Evolutionary conservation across 2,888 invertebrate genomes (phyloP).

Genomic region (Pardosa pseudoannulata): DNA sequence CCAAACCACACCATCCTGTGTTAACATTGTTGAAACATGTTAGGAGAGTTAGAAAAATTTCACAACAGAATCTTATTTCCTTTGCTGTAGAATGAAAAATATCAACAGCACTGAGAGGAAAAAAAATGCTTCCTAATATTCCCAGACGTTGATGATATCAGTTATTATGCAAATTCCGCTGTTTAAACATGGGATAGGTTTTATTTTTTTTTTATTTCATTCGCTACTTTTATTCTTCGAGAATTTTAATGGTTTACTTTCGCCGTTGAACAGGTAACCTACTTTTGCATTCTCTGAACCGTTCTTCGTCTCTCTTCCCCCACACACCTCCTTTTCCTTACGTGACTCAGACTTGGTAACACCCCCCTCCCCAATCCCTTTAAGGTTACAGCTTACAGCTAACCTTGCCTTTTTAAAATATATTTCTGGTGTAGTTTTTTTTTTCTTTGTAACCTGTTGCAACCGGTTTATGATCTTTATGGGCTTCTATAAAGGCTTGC

Average conservation of each 20-base stretch:
- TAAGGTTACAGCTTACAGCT: not conserved
- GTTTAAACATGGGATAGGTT: not conserved
- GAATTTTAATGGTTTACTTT: conserved; percentile 29
- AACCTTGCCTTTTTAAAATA: not conserved
- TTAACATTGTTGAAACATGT: too few relatives aligned
- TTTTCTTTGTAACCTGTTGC: not conserved
- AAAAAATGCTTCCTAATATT: too few relatives aligned
- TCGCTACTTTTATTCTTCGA: not conserved
- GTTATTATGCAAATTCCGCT: not conserved
- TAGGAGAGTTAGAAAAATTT: too few relatives aligned
- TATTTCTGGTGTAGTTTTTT: not conserved
- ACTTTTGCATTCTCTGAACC: conserved; percentile 17
- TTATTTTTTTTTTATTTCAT: not conserved
- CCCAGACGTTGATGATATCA: not conserved
- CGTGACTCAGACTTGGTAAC: conserved; percentile 3
- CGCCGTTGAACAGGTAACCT: conserved; percentile 21
- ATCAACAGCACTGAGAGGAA: too few relatives aligned
- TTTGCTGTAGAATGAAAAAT: too few relatives aligned
- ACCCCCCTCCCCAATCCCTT: not conserved
- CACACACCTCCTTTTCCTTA: not conserved
- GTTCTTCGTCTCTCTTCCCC: not conserved
- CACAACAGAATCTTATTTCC: too few relatives aligned
- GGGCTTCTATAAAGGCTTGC: not conserved
- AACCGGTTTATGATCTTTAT: not conserved
- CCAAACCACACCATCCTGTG: too few relatives aligned